Evolutionary conservation across 2,797 vertebrate genomes (phyloP), one percentile per base, ranked within the genome.

Genomic region (Novumbra hubbsi): DNA sequence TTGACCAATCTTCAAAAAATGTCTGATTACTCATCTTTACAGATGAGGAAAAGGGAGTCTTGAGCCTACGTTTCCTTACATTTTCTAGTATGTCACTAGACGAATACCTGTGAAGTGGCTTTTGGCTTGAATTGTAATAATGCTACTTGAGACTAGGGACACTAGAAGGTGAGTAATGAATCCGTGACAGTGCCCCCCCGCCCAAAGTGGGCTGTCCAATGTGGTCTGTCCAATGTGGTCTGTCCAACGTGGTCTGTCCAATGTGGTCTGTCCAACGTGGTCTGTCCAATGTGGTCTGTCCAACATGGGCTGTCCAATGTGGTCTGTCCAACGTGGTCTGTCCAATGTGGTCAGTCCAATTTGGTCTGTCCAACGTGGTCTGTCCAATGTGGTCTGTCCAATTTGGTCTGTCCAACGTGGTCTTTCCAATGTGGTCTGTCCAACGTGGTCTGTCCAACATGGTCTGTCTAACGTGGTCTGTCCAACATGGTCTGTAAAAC

Each of bases 21-120:
- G 8, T 38, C 34, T 38, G 34, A 38, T 6, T 5, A 38, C 34
- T 38, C 34, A 38, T 0, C 34, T 38, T 38, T 38, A 5, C 34
- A 38, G 73, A 38, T 30, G 34, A 38, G 74, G 75, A 63, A 85
- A 85, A 86, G 87, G 80, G 82, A 81, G 74, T 81, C 83, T 72
- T 89, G 81, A 87, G 74, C 6, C 75, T 71, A 74, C 79, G 82
- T 86, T 83, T 84, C 75, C 76, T 68, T 17, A 60, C 74, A 81
- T 88, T 85, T 89, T 88, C 85, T 89, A 84, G 72, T 73, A 72
- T 81, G 81, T 85, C 72, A 71, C 78, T 70, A 80, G 78, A 78
- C 71, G 88, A 88, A 85, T 60, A 73, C 71, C 70, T 32, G 74
- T 71, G 76, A 84, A 79, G 77, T 76, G 77, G 70, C 74, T 0